phyloP scores from a whole-genome alignment of 2,888 invertebrate genomes.

The Halictus ligatus region DNA sequence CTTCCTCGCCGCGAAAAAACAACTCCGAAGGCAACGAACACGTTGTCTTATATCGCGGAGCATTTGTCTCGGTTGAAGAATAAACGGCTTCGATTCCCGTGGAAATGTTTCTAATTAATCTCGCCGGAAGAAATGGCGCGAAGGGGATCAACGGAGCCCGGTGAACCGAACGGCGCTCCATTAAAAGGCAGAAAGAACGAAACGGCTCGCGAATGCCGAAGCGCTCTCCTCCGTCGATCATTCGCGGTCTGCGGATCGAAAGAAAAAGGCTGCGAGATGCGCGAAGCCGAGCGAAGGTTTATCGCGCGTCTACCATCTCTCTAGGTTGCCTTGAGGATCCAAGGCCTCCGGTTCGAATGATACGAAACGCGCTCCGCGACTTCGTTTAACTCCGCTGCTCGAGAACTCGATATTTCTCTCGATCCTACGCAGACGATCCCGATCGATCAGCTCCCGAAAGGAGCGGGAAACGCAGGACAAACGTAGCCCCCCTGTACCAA shows the following conservation, averaged over 20 bases:
- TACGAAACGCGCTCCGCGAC: constrained; percentile 27
- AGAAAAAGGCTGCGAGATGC: constrained; percentile 20
- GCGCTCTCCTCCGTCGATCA: not conserved
- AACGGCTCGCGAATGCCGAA: not conserved
- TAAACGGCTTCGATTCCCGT: not conserved
- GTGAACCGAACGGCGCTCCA: not conserved
- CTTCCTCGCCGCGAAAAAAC: not conserved
- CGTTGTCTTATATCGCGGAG: not conserved
- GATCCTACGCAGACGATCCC: not conserved
- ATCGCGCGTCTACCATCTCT: constrained; percentile 57
- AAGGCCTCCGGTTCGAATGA: constrained; percentile 50
- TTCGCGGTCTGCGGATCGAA: not conserved
- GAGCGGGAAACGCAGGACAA: not conserved
- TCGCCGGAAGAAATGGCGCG: not conserved
- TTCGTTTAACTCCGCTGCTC: constrained; percentile 1
- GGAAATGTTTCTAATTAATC: not conserved
- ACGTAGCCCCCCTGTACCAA: not conserved
- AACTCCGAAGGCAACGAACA: not conserved
- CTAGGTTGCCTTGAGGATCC: constrained; percentile 52
- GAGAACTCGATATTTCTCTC: not conserved
- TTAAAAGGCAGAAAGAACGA: not conserved
- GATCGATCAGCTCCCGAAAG: not conserved
- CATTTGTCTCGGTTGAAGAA: not conserved
- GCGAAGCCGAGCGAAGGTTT: constrained; percentile 26
- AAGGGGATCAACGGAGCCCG: not conserved